Conservation (phyloP, 2,888 invertebrate genomes). For the Euclidia mi region DNA sequence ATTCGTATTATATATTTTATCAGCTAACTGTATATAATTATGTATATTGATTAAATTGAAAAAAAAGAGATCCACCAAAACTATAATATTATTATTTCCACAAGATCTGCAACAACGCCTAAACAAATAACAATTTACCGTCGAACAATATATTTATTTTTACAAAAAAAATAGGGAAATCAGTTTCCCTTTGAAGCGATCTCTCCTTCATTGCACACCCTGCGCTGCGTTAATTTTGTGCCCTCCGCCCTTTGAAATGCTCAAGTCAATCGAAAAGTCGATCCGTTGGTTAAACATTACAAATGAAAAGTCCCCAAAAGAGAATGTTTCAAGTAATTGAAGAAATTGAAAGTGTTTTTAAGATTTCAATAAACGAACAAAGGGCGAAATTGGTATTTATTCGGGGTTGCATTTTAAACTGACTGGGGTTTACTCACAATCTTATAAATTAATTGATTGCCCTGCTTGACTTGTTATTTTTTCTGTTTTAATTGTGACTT, state of each 20-base stretch:
- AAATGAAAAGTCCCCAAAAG: constrained; percentile 86
- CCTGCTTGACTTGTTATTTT: constrained; percentile 32
- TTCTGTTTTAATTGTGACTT: constrained; percentile 49
- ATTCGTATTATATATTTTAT: no score
- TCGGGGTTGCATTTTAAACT: constrained; percentile 54
- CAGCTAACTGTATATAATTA: no score
- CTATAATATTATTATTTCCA: not conserved
- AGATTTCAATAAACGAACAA: constrained; percentile 74
- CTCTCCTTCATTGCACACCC: constrained; percentile 84
- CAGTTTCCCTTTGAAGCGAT: constrained; percentile 81
- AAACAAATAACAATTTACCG: constrained; percentile 36
- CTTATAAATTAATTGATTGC: constrained; percentile 61
- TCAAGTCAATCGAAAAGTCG: constrained; percentile 89
- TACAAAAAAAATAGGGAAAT: constrained; percentile 83
- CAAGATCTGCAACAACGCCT: constrained; percentile 9
- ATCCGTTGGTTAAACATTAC: constrained; percentile 88
- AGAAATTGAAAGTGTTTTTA: constrained; percentile 86
- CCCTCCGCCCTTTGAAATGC: constrained; percentile 85
- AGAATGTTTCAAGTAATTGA: constrained; percentile 88
- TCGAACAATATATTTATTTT: constrained; percentile 65
- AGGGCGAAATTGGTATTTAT: constrained; percentile 65
- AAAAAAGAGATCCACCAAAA: no score
- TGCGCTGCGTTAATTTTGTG: constrained; percentile 83
- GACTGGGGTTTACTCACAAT: constrained; percentile 57
- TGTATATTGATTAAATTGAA: no score